Evolutionary conservation across 2,113 vertebrate genomes (phyloP).

Genomic region (Ibidorhyncha struthersii): DNA sequence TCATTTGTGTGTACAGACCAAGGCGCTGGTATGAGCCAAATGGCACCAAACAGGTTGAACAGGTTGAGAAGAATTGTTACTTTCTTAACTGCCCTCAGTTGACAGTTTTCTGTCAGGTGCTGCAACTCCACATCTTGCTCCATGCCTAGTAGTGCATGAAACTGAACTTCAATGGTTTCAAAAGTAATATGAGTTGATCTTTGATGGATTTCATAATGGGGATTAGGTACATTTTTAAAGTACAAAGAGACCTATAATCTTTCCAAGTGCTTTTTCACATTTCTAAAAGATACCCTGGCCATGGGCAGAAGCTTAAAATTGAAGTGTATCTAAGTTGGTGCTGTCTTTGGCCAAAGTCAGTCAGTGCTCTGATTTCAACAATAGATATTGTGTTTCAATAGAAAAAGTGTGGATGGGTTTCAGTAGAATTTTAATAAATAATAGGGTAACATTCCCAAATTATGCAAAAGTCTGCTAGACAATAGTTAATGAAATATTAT

Average conservation of each 20-base stretch:
- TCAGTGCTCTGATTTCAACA: neutral
- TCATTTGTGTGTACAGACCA: neutral
- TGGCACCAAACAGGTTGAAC: neutral
- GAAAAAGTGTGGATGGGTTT: neutral
- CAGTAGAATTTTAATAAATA: neutral
- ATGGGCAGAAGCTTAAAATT: neutral
- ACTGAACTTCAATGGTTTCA: neutral
- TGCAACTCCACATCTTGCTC: neutral
- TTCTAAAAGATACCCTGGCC: neutral
- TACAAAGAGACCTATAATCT: neutral
- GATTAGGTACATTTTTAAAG: neutral
- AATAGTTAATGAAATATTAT: neutral
- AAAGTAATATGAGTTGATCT: neutral
- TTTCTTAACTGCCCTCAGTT: neutral
- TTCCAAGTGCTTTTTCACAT: neutral
- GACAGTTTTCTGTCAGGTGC: neutral
- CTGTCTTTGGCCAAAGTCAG: neutral
- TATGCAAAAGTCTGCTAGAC: neutral
- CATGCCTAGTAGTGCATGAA: neutral
- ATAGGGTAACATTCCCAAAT: fast-evolving
- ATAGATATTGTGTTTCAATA: neutral
- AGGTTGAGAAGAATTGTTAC: neutral
- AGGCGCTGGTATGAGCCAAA: neutral
- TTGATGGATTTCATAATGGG: neutral
- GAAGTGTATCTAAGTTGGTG: neutral